Percentiles rank a stretch among this genome's conserved stretches.
These are phyloP conservation scores for Pristionchus mayeri DNA, from an alignment of 2,888 invertebrate genomes.

Conservation along the genomic window DNA sequence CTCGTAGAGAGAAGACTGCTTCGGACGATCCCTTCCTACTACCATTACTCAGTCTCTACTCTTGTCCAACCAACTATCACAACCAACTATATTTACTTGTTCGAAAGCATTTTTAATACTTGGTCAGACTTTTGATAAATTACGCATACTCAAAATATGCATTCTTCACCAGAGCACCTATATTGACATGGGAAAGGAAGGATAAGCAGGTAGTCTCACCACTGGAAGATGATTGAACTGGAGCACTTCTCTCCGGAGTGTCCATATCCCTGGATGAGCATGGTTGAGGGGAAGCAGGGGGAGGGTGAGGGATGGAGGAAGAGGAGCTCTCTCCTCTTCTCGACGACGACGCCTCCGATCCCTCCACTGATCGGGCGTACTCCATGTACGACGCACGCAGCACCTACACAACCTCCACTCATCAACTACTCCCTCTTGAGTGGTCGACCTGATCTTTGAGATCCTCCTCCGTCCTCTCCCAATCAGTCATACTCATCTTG, in stretches of 20 bases:
- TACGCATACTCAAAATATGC: too few relatives aligned
- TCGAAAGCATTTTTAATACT: too few relatives aligned
- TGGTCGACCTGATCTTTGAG: slow-evolving; percentile 77
- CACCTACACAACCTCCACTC: too few relatives aligned
- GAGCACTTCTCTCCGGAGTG: background rate
- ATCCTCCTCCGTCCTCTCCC: slow-evolving; percentile 92
- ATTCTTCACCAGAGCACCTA: too few relatives aligned
- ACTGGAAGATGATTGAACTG: background rate
- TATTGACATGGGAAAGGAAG: too few relatives aligned
- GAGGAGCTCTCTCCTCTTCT: too few relatives aligned
- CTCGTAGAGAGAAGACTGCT: slow-evolving; percentile 3
- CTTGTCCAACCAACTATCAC: too few relatives aligned
- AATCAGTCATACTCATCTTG: slow-evolving; percentile 89
- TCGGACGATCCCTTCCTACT: background rate
- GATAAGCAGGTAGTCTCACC: background rate
- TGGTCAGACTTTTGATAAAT: too few relatives aligned
- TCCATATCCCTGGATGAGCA: background rate
- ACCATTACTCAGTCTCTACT: background rate
- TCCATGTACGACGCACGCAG: slow-evolving; percentile 65
- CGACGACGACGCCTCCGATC: slow-evolving; percentile 27
- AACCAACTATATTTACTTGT: too few relatives aligned
- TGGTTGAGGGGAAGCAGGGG: background rate
- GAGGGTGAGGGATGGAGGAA: slow-evolving; percentile 40
- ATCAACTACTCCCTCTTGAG: too few relatives aligned
- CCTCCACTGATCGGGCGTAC: slow-evolving; percentile 57